Evolutionary conservation across 92 coral and sea anemone species (phyloP).

Genomic region (Phenganax subtilis): DNA sequence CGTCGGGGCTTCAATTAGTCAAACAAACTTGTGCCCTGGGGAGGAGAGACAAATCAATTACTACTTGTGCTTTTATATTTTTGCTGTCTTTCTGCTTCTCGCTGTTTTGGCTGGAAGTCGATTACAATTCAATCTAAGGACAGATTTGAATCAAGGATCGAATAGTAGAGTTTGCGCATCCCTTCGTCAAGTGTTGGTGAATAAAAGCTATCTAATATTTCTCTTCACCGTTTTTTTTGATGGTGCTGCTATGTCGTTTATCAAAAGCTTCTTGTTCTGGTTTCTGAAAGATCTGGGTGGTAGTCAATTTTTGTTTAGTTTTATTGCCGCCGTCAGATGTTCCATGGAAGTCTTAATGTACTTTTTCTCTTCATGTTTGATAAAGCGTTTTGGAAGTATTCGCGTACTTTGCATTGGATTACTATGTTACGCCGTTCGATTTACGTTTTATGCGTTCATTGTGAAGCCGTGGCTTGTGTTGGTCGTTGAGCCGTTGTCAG

Average conservation of each 20-base stretch:
- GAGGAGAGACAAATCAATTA: conserved; percentile 64
- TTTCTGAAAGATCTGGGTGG: conserved; percentile 93
- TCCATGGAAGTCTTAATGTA: conserved; percentile 77
- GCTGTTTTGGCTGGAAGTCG: conserved; percentile 77
- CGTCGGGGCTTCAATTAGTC: conserved; percentile 84
- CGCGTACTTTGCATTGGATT: conserved; percentile 76
- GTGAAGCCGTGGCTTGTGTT: conserved; percentile 88
- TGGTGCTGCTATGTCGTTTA: conserved; percentile 96
- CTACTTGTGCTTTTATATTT: conserved; percentile 78
- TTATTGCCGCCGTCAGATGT: conserved; percentile 78
- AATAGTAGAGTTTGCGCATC: neutral
- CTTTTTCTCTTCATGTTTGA: conserved; percentile 67
- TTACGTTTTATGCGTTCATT: conserved; percentile 64
- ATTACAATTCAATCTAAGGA: conserved; percentile 59
- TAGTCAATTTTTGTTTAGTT: conserved; percentile 75
- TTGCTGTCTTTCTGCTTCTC: conserved; percentile 64
- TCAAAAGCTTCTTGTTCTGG: conserved; percentile 93
- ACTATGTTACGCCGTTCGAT: conserved; percentile 69
- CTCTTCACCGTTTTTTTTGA: conserved; percentile 85
- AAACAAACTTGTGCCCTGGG: conserved; percentile 66
- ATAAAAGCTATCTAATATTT: conserved; percentile 72
- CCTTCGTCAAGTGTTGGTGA: conserved; percentile 57
- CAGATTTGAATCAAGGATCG: conserved; percentile 43
- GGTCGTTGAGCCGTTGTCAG: conserved; percentile 89
- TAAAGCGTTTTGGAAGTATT: conserved; percentile 65